Percentiles rank a stretch among this genome's conserved stretches.
Conservation (phyloP, 1,140 invertebrate species). For the Anastrepha ludens region DNA sequence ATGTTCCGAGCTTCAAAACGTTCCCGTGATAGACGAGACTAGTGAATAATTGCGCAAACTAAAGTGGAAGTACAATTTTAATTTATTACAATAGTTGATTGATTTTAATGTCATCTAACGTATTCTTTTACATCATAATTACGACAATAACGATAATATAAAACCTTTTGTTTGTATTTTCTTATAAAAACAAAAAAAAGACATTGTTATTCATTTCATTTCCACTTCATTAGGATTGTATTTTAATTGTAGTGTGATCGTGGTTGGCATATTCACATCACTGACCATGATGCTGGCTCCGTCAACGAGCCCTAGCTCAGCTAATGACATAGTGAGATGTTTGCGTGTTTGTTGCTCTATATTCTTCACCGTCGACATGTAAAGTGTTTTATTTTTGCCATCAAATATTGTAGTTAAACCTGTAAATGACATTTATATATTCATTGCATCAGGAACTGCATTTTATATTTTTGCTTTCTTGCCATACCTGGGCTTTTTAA, state of each 20-base stretch:
- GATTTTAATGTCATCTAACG: background rate
- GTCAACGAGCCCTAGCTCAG: constrained; percentile 87
- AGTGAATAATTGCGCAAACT: constrained; percentile 63
- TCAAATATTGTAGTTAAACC: constrained; percentile 75
- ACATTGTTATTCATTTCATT: constrained; percentile 65
- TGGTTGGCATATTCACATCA: constrained; percentile 90
- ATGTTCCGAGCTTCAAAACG: constrained; percentile 72
- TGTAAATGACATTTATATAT: background rate
- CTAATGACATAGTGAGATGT: constrained; percentile 91
- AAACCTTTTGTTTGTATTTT: background rate
- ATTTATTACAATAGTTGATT: constrained; percentile 36
- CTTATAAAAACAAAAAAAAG: background rate
- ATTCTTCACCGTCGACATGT: constrained; percentile 91
- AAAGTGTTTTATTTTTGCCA: constrained; percentile 93
- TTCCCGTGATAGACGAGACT: constrained; percentile 73
- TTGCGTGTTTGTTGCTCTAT: constrained; percentile 91
- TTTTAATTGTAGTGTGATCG: constrained; percentile 83
- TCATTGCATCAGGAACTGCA: no score
- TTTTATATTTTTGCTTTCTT: background rate
- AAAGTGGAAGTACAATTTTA: background rate
- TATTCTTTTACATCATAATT: background rate
- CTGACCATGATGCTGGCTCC: constrained; percentile 91
- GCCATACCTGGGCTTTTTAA: constrained; percentile 85
- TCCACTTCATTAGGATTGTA: constrained; percentile 77
- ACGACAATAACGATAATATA: background rate